Base-by-base conservation (phyloP, 1,140 invertebrate species). In the Drosophila santomea region DNA sequence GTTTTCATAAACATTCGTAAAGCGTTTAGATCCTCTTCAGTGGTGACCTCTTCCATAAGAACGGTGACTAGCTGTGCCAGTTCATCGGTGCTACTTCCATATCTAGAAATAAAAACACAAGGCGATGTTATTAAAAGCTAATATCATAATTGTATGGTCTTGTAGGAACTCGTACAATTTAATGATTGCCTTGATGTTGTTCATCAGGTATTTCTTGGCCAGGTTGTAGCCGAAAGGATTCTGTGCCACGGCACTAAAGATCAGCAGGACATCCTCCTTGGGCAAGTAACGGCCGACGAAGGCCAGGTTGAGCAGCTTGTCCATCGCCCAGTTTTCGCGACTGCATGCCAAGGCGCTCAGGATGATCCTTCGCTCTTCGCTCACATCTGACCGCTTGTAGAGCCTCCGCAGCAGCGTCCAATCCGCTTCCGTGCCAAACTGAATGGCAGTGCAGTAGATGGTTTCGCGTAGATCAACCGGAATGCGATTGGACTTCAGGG, bases 391-490 rank as follows among this genome's bases (percentile, higher is more conserved):
- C 1, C 20, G 20, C 14, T 17, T 35, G 57, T 38, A 60, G 20
- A 50, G 14, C 6, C 23, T 28, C 11, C 44, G 6, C 0, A 60
- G 35, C 3, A 38, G 2, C 3, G 20, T 39, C 57, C 57, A 50
- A 35, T 60, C 44, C 0, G 57, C 57, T 45, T 60, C 44, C 8
- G 57, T 60, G 10, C 57, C 57, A 11, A 50, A 20, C n/a, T 35
- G 32, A 2, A 50, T 50, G n/a, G 57, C 57, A 0, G 45, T 60
- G 20, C 57, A 60, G n/a, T 60, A 60, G 57, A 60, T 25, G 10
- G 43, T 50, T 11, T n/a, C 17, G 44, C 57, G 44, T 2, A 15
- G 45, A 14, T 60, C 57, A 14, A 50, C 35, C 20, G 57, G 44
- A 25, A 60, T 50, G 32, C 1, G 6, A 25, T 60, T 60, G 11